Evolutionary conservation across 2,113 vertebrate species (phyloP).

Genomic region (Cairina moschata): DNA sequence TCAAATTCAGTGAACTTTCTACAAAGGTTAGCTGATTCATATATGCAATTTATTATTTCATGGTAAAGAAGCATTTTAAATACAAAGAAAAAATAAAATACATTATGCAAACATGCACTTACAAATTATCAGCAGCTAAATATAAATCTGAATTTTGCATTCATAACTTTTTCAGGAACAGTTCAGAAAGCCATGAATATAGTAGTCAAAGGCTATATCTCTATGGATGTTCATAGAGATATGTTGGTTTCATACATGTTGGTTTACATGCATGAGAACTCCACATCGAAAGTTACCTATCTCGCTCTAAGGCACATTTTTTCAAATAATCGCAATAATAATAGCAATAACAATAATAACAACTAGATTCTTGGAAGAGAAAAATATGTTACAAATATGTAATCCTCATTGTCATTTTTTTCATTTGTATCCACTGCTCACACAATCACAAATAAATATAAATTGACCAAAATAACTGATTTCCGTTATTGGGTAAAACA

Average conservation of each 20-base stretch:
- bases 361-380: background rate
- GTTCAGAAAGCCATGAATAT: background rate
- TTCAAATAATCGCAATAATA: background rate
- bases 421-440: background rate
- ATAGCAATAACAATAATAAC: background rate
- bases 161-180: background rate
- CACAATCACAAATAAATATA: background rate
- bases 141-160: background rate
- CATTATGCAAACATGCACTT: background rate
- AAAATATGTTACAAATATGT: background rate
- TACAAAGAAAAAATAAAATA: background rate
- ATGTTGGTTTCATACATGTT: background rate
- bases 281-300: background rate
- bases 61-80: background rate
- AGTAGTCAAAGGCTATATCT: background rate
- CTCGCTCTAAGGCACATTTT: background rate
- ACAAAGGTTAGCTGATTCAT: background rate
- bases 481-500: background rate
- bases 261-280: background rate
- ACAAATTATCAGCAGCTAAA: background rate
- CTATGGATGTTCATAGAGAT: too few relatives aligned
- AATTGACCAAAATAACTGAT: background rate
- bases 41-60: background rate
- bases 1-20: background rate
- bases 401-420: background rate